phyloP scores from a whole-genome alignment of 1,140 invertebrate genomes.

The Rhysida immarginata region DNA sequence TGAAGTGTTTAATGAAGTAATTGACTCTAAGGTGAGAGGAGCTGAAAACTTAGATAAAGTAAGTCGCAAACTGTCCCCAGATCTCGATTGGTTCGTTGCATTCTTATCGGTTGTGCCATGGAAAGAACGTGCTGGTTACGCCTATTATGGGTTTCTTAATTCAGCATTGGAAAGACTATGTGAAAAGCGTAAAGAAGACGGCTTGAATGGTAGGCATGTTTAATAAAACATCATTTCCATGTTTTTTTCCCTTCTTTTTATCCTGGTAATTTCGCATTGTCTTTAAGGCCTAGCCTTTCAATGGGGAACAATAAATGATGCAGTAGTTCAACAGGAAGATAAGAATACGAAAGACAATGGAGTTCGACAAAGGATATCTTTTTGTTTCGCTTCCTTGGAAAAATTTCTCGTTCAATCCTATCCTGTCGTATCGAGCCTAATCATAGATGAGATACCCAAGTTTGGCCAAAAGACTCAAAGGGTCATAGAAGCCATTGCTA shows the following conservation, averaged over 20 bases:
- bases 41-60: slow-evolving; percentile 59
- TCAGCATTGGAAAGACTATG: slow-evolving; percentile 89
- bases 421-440: not conserved
- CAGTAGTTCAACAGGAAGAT: slow-evolving; percentile 32
- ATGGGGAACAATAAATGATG: slow-evolving; percentile 53
- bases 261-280: not conserved
- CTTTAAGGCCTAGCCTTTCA: slow-evolving; percentile 34
- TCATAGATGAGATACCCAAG: not conserved
- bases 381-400: not conserved
- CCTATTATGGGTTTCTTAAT: slow-evolving; percentile 91
- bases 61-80: slow-evolving; percentile 53
- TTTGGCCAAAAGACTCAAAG: not conserved
- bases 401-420: not conserved
- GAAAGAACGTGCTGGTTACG: slow-evolving; percentile 83
- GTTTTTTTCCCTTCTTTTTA: too few relatives aligned
- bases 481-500: not conserved
- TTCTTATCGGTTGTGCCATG: slow-evolving; percentile 93
- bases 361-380: not conserved
- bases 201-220: slow-evolving; percentile 40
- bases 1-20: slow-evolving; percentile 35
- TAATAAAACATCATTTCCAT: not conserved
- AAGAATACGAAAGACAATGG: not conserved
- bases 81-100: slow-evolving; percentile 76
- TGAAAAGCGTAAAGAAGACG: slow-evolving; percentile 61
- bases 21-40: slow-evolving; percentile 41